Percentiles rank a stretch among this genome's conserved stretches.
Evolutionary conservation across 2,113 vertebrate genomes (phyloP).

Genomic region (Cebus imitator): DNA sequence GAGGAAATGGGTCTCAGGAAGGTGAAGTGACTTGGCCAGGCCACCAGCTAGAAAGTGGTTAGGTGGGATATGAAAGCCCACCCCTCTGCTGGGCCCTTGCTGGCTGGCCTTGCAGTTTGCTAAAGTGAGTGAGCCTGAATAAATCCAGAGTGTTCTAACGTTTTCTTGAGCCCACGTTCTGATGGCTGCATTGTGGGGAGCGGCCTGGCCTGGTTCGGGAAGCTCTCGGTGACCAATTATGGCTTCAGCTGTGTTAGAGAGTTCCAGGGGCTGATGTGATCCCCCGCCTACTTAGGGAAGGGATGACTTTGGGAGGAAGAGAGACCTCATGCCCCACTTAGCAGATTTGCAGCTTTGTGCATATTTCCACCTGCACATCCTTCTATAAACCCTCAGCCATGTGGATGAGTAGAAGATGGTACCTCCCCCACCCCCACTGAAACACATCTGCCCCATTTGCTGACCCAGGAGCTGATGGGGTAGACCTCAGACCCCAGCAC

Average conservation of each 20-base stretch:
- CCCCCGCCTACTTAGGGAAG: not conserved
- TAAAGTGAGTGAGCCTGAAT: not conserved
- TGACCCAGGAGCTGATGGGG: not conserved
- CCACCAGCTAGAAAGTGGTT: not conserved
- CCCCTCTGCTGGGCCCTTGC: not conserved
- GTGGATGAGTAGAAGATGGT: not conserved
- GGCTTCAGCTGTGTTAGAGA: not conserved
- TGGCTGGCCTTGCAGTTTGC: not conserved
- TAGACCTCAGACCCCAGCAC: not conserved
- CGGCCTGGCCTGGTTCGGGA: not conserved
- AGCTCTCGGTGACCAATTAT: not conserved
- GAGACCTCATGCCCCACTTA: not conserved
- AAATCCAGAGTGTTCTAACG: not conserved
- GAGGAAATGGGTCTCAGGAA: not conserved
- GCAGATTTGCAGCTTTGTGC: not conserved
- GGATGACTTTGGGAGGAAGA: not conserved
- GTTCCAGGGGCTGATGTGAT: not conserved
- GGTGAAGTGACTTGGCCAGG: not conserved
- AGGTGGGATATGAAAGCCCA: not conserved
- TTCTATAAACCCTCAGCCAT: not conserved
- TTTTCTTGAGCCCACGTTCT: not conserved
- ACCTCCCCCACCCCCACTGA: too few species aligned
- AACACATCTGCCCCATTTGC: not conserved
- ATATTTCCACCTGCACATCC: not conserved
- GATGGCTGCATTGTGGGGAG: not conserved